A percentile compares a stretch with the other conserved stretches of the same genome.
phyloP scores from a whole-genome alignment of 1,140 invertebrate genomes.

The Rhagoletis zephyria region DNA sequence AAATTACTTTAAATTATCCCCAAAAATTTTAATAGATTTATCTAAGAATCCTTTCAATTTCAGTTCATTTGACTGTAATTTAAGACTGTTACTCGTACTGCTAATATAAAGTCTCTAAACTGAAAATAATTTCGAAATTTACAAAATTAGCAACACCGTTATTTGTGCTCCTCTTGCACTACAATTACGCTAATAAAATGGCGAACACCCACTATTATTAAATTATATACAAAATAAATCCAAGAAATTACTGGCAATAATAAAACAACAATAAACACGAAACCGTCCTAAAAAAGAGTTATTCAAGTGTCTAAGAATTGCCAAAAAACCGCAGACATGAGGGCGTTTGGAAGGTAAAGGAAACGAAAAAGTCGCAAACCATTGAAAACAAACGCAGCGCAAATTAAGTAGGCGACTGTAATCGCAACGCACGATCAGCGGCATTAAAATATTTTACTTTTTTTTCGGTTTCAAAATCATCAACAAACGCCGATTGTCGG shows the following conservation, averaged over 20 bases:
- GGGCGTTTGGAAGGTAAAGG: background rate
- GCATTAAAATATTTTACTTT: no score
- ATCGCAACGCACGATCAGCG: background rate
- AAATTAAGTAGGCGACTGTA: background rate
- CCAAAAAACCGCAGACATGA: conserved; percentile 3
- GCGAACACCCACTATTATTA: conserved; percentile 42
- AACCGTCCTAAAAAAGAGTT: background rate
- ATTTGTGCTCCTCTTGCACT: background rate
- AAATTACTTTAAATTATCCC: background rate
- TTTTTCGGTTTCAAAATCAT: background rate
- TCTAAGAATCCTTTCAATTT: background rate
- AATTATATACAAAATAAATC: conserved; percentile 33
- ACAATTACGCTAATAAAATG: conserved; percentile 19
- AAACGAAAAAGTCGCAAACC: background rate
- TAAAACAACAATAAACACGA: background rate
- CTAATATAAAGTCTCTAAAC: background rate
- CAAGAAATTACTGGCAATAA: background rate
- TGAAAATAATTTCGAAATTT: background rate
- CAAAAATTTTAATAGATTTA: background rate
- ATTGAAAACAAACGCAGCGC: background rate
- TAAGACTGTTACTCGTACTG: no score
- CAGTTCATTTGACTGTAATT: background rate
- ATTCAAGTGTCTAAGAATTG: background rate
- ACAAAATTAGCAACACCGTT: background rate
- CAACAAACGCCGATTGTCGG: background rate